phyloP scores from a whole-genome alignment of 2,797 vertebrate genomes.

The Centroberyx gerrardi region DNA sequence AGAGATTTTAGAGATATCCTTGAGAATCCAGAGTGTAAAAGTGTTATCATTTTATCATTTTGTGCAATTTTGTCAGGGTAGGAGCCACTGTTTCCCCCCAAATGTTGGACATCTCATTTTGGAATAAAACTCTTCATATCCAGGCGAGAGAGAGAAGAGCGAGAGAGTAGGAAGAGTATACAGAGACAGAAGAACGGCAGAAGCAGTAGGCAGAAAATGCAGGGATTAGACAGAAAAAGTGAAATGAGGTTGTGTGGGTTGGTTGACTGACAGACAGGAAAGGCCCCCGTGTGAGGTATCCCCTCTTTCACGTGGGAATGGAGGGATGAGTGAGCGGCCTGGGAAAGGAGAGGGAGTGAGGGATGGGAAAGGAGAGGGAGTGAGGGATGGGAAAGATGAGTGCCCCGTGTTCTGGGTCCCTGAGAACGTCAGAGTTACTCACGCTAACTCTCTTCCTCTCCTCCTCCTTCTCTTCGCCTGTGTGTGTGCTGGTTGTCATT shows the following conservation, averaged over 20 bases:
- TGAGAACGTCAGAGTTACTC: slow-evolving; percentile 80
- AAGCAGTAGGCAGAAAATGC: not conserved
- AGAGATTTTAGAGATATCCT: slow-evolving; percentile 5
- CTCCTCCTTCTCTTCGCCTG: slow-evolving; percentile 78
- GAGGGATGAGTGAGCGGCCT: slow-evolving; percentile 53
- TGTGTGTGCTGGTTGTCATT: slow-evolving; percentile 88
- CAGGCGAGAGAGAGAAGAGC: not conserved
- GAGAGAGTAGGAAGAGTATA: not conserved
- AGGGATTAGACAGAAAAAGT: not conserved
- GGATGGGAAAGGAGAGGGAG: slow-evolving; percentile 69
- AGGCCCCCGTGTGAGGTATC: slow-evolving; percentile 66
- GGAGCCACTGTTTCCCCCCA: not conserved
- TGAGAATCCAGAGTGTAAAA: too few relatives aligned
- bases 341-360: slow-evolving; percentile 60
- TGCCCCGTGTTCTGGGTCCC: slow-evolving; percentile 65
- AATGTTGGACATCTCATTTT: not conserved
- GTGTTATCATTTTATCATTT: too few relatives aligned
- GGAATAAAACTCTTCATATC: not conserved
- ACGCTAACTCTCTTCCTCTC: slow-evolving; percentile 77
- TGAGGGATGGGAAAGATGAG: slow-evolving; percentile 71
- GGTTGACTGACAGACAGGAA: slow-evolving; percentile 60
- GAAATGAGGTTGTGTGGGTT: slow-evolving; percentile 29
- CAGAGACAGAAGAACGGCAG: not conserved
- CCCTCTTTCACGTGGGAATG: slow-evolving; percentile 74
- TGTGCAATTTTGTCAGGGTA: not conserved